Base-by-base conservation (phyloP, 2,888 invertebrate species). In the Beris chalybata region DNA sequence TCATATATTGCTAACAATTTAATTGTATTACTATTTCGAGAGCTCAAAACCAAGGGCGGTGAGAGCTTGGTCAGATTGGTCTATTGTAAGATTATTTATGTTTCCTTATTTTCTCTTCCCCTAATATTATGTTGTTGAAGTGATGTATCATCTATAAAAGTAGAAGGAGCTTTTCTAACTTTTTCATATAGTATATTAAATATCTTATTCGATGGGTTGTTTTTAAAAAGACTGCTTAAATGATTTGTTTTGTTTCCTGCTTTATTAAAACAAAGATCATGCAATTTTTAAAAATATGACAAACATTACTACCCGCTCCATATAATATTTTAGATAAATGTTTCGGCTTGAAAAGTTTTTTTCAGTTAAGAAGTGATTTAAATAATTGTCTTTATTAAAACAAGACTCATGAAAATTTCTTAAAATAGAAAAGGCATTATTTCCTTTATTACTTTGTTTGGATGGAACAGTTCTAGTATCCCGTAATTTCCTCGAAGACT, bases 211-310 rank as follows among this genome's bases (percentile, higher is more conserved):
- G 50, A 2, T 22, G 22, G 22, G 12, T 67, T 45, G 68, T 72
- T 71, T 70, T 71, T 71, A 66, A 73, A 71, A 67, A 75, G 72
- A 70, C 72, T 70, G 9, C 72, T 74, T 70, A 76, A 74, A 73
- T 76, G 75, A 52, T 71, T 53, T 67, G 73, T 76, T 73, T 68
- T 74, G 32, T 71, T 75, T 72, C 75, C 76, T 64, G 44, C 71
- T 69, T 72, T 72, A 74, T 74, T 74, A 74, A 74, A 74, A 72
- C 75, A 75, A 73, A 74, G 69, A 61, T 71, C 71, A 72, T 74
- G 71, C 67, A 74, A 72, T 69, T 67, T 71, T 72, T 74, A 73
- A 72, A 72, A 58, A 66, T 61, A 66, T 30, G 15, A 71, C 71
- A 71, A 73, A 73, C 50, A 69, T 70, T 66, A 70, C 70, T 65